phyloP scores from a whole-genome alignment of 64 coral and sea anemone species.

The Dendrophyllia cribrosa region DNA sequence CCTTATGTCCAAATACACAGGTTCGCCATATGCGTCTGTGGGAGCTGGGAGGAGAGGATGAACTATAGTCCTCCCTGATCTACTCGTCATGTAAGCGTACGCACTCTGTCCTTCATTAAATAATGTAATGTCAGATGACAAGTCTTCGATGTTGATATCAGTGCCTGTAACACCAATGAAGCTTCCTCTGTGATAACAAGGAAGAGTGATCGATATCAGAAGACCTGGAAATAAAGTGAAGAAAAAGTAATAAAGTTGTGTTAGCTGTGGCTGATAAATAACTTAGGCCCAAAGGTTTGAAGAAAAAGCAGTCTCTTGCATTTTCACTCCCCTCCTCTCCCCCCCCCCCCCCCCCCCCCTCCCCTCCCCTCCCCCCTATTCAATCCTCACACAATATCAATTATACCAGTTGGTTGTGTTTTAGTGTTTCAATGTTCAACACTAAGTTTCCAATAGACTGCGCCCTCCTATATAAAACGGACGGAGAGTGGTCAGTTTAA shows the following conservation, averaged over 20 bases:
- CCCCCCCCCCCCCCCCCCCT: too few species aligned
- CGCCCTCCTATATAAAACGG: too few species aligned
- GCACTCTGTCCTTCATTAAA: slow-evolving; percentile 73
- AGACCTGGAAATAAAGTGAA: slow-evolving; percentile 29
- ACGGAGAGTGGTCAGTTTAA: too few species aligned
- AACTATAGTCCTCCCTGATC: slow-evolving; percentile 54
- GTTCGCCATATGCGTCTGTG: slow-evolving; percentile 28
- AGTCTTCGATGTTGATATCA: slow-evolving; percentile 61
- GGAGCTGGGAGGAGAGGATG: slow-evolving; percentile 73
- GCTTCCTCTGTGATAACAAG: slow-evolving; percentile 61
- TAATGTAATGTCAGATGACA: slow-evolving; percentile 58
- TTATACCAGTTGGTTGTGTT: too few species aligned
- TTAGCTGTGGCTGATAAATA: background rate
- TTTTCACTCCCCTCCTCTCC: too few species aligned
- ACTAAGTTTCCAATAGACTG: too few species aligned
- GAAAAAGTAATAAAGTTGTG: too few species aligned
- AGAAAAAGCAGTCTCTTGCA: too few species aligned
- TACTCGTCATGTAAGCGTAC: slow-evolving; percentile 61
- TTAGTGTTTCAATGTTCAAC: too few species aligned
- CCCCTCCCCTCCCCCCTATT: too few species aligned
- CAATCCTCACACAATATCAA: too few species aligned
- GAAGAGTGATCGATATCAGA: slow-evolving; percentile 33
- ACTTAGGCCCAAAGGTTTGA: background rate
- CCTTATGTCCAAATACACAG: slow-evolving; percentile 73
- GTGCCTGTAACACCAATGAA: slow-evolving; percentile 68